A percentile compares a stretch with the other conserved stretches of the same genome.
Evolutionary conservation across 2,888 invertebrate genomes (phyloP).

Genomic region (Stramonita haemastoma): DNA sequence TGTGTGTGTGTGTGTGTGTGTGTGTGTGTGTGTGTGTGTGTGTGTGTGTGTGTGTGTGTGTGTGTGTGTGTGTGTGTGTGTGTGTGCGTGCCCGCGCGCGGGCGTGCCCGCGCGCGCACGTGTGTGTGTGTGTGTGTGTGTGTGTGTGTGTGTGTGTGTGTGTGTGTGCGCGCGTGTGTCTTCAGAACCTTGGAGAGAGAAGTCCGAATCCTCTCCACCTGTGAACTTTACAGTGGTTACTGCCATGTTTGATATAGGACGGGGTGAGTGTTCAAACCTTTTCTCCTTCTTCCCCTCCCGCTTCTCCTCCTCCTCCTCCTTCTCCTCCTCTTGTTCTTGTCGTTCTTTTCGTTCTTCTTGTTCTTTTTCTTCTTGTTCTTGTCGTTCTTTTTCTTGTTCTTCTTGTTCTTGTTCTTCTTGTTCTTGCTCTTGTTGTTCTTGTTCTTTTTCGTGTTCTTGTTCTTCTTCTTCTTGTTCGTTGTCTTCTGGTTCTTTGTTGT

Average conservation of each 20-base stretch:
- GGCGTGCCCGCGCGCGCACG: not conserved
- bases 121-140: constrained; percentile 18
- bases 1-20: constrained; percentile 36
- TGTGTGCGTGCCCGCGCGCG: not conserved
- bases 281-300: too few species aligned
- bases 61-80: not conserved
- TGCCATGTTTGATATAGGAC: constrained; percentile 49
- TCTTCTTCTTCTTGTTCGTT: not conserved
- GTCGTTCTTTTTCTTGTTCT: too few species aligned
- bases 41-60: constrained; percentile 14
- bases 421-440: not conserved
- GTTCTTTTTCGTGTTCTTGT: not conserved
- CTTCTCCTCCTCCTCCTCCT: too few species aligned
- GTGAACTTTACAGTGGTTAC: constrained; percentile 50
- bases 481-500: too few species aligned
- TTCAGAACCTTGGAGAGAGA: not conserved
- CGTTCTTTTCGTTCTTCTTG: not conserved
- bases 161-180: constrained; percentile 25
- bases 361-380: not conserved
- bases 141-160: constrained; percentile 20
- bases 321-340: not conserved
- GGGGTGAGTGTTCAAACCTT: constrained; percentile 11
- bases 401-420: not conserved
- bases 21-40: constrained; percentile 12
- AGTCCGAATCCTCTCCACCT: not conserved